Conservation (phyloP, 2,888 invertebrate genomes). For the Cybosia mesomella region DNA sequence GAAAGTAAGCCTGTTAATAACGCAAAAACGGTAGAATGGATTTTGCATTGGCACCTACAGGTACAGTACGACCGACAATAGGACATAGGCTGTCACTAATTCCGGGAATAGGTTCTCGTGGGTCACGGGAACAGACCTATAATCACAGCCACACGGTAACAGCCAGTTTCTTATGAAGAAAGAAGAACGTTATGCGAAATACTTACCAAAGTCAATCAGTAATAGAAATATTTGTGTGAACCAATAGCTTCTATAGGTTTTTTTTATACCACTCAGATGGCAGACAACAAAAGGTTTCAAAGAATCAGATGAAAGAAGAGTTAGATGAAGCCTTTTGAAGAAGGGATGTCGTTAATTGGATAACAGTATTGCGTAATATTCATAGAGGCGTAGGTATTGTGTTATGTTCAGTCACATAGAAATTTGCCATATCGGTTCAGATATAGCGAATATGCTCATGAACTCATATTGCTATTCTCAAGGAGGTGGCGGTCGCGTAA, state of each 20-base stretch:
- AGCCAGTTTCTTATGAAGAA: background rate
- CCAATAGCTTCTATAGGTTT: constrained; percentile 12
- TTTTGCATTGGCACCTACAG: background rate
- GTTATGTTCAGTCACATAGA: background rate
- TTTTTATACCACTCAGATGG: too few relatives aligned
- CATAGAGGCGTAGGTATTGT: background rate
- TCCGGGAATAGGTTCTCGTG: background rate
- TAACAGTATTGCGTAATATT: constrained; percentile 8
- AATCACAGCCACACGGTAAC: background rate
- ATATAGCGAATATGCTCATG: background rate
- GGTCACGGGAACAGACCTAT: background rate
- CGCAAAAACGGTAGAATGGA: background rate
- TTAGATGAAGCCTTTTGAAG: constrained; percentile 9
- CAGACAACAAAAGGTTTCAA: too few relatives aligned
- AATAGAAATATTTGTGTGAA: constrained; percentile 10
- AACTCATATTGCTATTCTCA: too few relatives aligned
- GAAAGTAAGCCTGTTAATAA: too few relatives aligned
- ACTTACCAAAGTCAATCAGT: constrained; percentile 8
- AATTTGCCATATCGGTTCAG: background rate
- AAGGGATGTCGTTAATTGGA: constrained; percentile 1
- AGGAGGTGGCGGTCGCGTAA: too few relatives aligned
- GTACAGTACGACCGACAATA: background rate
- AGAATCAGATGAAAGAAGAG: too few relatives aligned
- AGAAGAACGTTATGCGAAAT: background rate
- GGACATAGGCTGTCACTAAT: background rate